Base-by-base conservation (phyloP, 2,113 vertebrate genomes). In the Strix uralensis region DNA sequence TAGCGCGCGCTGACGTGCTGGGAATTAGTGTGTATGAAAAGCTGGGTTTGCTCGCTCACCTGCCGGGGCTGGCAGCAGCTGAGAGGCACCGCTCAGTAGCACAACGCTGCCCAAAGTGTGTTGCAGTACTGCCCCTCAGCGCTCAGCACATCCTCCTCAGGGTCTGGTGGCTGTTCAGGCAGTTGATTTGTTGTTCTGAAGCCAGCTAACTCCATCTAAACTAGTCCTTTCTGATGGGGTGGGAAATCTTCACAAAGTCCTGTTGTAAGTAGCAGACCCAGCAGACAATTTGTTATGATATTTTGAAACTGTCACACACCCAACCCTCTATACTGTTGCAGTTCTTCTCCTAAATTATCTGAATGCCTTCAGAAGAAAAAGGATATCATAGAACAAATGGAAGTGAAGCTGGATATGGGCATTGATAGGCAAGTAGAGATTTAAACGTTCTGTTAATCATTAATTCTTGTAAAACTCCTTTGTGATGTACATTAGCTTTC, bases 281-380 rank as follows among this genome's bases (percentile, higher is more conserved):
- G 34, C 62, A 93, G 72, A 82, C 13, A 70, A 54, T 59, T 75
- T 46, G 9, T 40, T 67, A 47, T 30, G 5, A 2, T 87, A 3
- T 75, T 80, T 82, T 77, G 81, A 95, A 25, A 34, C 7, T 86
- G 20, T 71, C 49, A 44, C 15, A 4, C 38, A 5, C 29, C 14
- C 77, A 84, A 66, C 91, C 63, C 82, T 86, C 38, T 86, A 0
- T 78, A 57, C 58, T 69, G 4, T 69, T 94, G 30, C 96, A 99
- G 99, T 97, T 99, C 99, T 58, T 99, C 99, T 97, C 99, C 99
- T 92, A 99, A 99, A 96, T 97, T 99, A 92, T 99, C 99, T 21
- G 99, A 99, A 98, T 99, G 99, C 96, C 98, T 99, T 94, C 99
- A 99, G 92, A 99, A 99, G 98, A 99, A 99, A 97, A 99, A 99